phyloP scores from a whole-genome alignment of 2,113 vertebrate genomes.

The Trogon melanurus region DNA sequence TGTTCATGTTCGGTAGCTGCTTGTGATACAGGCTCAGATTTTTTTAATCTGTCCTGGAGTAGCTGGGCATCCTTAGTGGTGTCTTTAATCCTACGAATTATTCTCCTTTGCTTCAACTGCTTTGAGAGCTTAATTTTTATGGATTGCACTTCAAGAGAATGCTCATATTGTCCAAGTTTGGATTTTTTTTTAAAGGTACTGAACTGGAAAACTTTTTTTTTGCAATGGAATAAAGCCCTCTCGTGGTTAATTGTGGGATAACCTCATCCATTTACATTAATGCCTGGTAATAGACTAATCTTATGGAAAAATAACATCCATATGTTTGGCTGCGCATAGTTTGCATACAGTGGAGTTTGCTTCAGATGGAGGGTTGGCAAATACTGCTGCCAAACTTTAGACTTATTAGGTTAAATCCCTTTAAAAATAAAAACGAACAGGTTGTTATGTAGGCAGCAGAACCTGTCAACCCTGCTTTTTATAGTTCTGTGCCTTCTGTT shows the following conservation, averaged over 20 bases:
- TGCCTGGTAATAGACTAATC: not conserved
- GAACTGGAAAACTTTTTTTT: not conserved
- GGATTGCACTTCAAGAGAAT: not conserved
- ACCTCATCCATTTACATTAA: not conserved
- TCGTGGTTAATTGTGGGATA: not conserved
- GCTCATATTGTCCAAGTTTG: rapidly evolving
- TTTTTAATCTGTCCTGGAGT: not conserved
- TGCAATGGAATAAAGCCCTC: not conserved
- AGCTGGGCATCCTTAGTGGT: not conserved
- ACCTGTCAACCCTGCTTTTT: constrained; percentile 9
- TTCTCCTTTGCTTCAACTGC: not conserved
- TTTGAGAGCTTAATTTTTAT: not conserved
- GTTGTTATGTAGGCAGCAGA: not conserved
- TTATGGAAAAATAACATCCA: not conserved
- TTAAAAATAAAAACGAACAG: constrained; percentile 16
- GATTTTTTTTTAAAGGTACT: not conserved
- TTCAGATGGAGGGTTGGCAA: not conserved
- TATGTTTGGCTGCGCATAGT: not conserved
- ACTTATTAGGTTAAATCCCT: not conserved
- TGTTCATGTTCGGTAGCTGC: not conserved
- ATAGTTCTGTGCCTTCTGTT: constrained; percentile 20
- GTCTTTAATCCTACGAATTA: not conserved
- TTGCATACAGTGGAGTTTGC: not conserved
- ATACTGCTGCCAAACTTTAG: not conserved
- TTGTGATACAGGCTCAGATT: not conserved